Percentiles rank a stretch among this genome's conserved stretches.
Conservation (phyloP, 2,888 invertebrate genomes). For the Polyploca ridens region DNA sequence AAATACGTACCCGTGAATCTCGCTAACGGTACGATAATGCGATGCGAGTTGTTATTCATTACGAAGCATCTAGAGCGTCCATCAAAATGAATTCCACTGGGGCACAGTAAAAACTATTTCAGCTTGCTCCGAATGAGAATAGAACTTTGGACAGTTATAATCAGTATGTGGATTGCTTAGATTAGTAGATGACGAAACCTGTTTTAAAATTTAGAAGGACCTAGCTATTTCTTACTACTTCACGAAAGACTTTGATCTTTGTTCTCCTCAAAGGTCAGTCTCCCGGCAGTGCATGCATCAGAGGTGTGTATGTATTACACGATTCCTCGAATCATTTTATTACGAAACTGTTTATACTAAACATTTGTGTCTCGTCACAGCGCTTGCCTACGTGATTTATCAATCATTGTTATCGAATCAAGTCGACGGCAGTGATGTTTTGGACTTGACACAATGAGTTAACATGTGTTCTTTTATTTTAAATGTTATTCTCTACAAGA, state of each 20-base stretch:
- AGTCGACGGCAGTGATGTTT: slow-evolving; percentile 19
- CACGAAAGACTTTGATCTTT: background rate
- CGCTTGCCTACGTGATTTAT: slow-evolving; percentile 46
- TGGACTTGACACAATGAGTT: slow-evolving; percentile 34
- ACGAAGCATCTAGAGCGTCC: slow-evolving; percentile 44
- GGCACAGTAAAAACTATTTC: slow-evolving; percentile 21
- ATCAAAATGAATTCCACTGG: slow-evolving; percentile 39
- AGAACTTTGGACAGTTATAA: background rate
- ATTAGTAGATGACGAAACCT: background rate
- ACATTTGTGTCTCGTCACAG: slow-evolving; percentile 24
- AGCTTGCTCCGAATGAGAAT: background rate
- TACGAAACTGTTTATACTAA: slow-evolving; percentile 24
- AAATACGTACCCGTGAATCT: slow-evolving; percentile 36
- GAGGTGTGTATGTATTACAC: slow-evolving; percentile 11
- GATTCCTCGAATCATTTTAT: slow-evolving; percentile 20
- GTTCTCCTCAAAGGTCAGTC: slow-evolving; percentile 7
- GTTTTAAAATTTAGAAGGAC: background rate
- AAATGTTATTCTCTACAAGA: slow-evolving; percentile 2
- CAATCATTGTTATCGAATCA: slow-evolving; percentile 46
- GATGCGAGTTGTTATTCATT: slow-evolving; percentile 46
- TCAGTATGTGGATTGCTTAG: background rate
- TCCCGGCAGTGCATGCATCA: slow-evolving; percentile 10
- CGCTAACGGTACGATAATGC: slow-evolving; percentile 54
- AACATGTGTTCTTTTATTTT: slow-evolving; percentile 19
- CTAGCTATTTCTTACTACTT: background rate